Percentiles rank a stretch among this genome's conserved stretches.
Conservation (phyloP, 2,797 vertebrate species). For the Bryconaethiops microstoma region DNA sequence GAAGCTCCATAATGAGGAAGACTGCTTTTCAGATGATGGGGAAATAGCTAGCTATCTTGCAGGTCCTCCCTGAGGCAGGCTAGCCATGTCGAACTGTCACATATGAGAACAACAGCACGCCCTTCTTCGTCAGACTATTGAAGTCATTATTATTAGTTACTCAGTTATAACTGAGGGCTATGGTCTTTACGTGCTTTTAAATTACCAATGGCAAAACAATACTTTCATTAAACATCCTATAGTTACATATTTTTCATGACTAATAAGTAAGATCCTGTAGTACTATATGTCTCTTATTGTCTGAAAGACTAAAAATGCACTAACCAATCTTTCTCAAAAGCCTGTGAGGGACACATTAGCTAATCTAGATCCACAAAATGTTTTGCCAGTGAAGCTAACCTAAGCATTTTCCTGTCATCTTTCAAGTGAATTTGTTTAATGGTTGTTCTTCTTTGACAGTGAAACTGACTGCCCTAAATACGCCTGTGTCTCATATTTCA, state of each 20-base stretch:
- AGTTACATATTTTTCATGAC: neutral
- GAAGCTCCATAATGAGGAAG: neutral
- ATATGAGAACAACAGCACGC: neutral
- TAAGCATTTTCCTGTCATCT: slow-evolving; percentile 1
- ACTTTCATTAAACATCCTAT: neutral
- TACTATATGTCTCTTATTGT: neutral
- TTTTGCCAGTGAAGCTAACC: neutral
- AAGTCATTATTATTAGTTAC: neutral
- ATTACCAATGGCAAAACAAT: neutral
- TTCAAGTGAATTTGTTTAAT: neutral
- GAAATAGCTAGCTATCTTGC: neutral
- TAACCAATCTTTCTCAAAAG: neutral
- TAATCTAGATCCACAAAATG: neutral
- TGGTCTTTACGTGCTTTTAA: neutral
- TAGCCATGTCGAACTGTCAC: neutral
- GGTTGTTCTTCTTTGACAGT: neutral
- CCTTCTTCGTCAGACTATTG: neutral
- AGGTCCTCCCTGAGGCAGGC: neutral
- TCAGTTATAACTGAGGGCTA: neutral
- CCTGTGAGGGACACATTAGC: neutral
- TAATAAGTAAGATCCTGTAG: neutral
- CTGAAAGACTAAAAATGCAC: too few relatives aligned
- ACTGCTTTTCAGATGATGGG: neutral
- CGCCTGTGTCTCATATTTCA: neutral
- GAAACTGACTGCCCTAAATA: neutral